These are phyloP conservation scores for Carterocephalus palaemon DNA, from an alignment of 2,888 invertebrate species.

Conservation along the genomic window DNA sequence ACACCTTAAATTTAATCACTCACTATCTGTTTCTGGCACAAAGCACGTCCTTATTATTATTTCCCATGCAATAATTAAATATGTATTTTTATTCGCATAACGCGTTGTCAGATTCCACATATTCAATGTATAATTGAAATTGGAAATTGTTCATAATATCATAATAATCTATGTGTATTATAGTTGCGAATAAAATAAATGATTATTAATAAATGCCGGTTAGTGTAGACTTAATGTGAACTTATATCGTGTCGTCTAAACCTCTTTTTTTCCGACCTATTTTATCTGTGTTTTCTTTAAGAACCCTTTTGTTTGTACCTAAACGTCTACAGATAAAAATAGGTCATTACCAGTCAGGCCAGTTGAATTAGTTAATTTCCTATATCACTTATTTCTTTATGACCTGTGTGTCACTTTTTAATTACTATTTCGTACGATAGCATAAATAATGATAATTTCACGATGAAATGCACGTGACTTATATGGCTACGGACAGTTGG, in stretches of 20 bases:
- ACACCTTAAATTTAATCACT: no score
- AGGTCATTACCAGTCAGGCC: slow-evolving; percentile 23
- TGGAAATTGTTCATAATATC: slow-evolving; percentile 65
- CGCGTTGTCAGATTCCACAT: slow-evolving; percentile 11
- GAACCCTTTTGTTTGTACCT: background rate
- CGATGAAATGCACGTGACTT: slow-evolving; percentile 12
- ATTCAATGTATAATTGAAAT: no score
- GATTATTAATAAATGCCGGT: slow-evolving; percentile 32
- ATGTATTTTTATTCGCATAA: no score
- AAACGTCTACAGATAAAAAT: slow-evolving; percentile 11
- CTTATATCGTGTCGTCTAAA: slow-evolving; percentile 47
- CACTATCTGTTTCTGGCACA: no score
- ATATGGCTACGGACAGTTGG: slow-evolving; percentile 13
- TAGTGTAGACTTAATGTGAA: slow-evolving; percentile 33
- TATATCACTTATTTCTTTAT: slow-evolving; percentile 12
- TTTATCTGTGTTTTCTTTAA: slow-evolving; percentile 7
- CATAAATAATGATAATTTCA: slow-evolving; percentile 11
- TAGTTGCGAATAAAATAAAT: slow-evolving; percentile 59
- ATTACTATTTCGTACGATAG: slow-evolving; percentile 13
- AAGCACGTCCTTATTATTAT: no score
- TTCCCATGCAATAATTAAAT: no score
- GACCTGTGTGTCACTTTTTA: slow-evolving; percentile 1
- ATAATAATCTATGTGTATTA: slow-evolving; percentile 71
- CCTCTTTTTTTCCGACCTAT: slow-evolving; percentile 19
- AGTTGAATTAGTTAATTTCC: slow-evolving; percentile 26